These are phyloP conservation scores for Condylostylus longicornis DNA, from an alignment of 1,140 invertebrate species.

Conservation along the genomic window DNA sequence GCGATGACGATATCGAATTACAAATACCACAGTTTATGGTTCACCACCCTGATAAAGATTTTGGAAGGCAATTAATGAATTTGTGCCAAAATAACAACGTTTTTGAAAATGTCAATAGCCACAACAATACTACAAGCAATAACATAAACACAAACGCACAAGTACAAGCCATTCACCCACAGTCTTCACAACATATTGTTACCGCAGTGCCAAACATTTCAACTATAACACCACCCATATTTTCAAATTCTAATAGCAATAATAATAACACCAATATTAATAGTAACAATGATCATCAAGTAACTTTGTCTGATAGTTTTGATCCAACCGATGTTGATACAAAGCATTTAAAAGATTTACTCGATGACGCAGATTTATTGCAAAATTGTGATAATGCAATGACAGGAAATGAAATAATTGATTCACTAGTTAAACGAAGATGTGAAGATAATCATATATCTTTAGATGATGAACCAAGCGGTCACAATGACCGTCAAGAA, in stretches of 20 bases:
- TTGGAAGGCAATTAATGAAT: no score
- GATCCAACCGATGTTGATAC: slow-evolving; percentile 18
- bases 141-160: no score
- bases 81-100: no score
- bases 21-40: slow-evolving; percentile 2
- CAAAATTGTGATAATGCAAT: slow-evolving; percentile 37
- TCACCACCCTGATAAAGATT: no score
- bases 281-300: neutral
- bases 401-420: slow-evolving; percentile 34
- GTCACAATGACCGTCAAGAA: no score
- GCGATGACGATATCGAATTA: neutral
- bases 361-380: slow-evolving; percentile 32
- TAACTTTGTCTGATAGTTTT: slow-evolving; percentile 2
- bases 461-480: neutral
- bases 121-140: no score
- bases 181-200: neutral
- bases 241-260: slow-evolving; percentile 1
- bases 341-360: slow-evolving; percentile 28
- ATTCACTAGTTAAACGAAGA: slow-evolving; percentile 41
- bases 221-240: neutral
- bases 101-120: no score
- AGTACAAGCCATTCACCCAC: no score
- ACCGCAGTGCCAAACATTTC: neutral
- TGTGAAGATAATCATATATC: slow-evolving; percentile 37
- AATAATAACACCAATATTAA: no score